Evolutionary conservation across 2,797 vertebrate species (phyloP).

Genomic region (Sciurus carolinensis): DNA sequence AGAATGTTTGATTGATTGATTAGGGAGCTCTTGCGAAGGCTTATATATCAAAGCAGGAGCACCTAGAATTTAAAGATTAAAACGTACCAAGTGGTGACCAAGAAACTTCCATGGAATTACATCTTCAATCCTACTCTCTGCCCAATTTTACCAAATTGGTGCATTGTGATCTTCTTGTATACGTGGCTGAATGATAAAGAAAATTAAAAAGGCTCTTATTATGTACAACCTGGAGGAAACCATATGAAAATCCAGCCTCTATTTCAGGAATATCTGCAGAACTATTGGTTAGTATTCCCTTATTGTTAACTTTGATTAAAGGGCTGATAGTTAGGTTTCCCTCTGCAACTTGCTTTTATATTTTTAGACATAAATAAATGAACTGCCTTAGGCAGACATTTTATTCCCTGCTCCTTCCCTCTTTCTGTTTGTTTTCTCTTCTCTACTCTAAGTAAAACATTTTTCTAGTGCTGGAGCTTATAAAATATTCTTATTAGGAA

Average conservation of each 20-base stretch:
- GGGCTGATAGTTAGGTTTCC: neutral
- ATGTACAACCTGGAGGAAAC: conserved; percentile 37
- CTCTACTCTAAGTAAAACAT: neutral
- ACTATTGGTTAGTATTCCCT: neutral
- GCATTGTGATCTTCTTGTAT: neutral
- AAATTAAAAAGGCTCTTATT: conserved; percentile 12
- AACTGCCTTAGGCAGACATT: neutral
- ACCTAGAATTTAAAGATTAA: neutral
- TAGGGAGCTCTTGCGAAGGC: neutral
- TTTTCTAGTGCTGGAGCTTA: neutral
- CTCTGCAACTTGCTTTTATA: neutral
- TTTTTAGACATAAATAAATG: neutral
- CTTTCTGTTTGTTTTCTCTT: neutral
- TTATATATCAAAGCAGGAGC: conserved; percentile 42
- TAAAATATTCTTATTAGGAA: conserved; percentile 11
- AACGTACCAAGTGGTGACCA: neutral
- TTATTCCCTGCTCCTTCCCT: neutral
- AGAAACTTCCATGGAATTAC: neutral
- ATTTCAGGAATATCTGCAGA: conserved; percentile 12
- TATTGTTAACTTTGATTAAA: neutral
- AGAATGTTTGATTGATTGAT: neutral
- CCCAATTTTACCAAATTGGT: conserved; percentile 39
- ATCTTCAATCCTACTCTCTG: neutral
- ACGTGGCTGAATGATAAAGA: conserved; percentile 22
- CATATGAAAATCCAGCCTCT: conserved; percentile 37